These are phyloP conservation scores for Epirrhoe alternata DNA, from an alignment of 2,888 invertebrate genomes.

Conservation along the genomic window DNA sequence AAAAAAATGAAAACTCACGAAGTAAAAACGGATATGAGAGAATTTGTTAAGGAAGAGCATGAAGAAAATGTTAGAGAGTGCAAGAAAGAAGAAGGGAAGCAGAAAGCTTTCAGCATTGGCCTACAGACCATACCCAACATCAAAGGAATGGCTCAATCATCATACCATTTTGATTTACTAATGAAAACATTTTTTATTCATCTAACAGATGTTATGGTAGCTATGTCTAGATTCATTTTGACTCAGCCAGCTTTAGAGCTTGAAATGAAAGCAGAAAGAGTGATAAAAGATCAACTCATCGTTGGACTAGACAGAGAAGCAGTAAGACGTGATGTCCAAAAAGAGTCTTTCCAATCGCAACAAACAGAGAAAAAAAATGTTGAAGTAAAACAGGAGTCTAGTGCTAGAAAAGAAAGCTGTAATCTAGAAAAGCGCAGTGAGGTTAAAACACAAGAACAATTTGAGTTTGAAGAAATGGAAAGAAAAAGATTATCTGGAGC, in stretches of 20 bases:
- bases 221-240: slow-evolving; percentile 70
- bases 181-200: slow-evolving; percentile 78
- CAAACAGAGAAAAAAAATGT: slow-evolving; percentile 19
- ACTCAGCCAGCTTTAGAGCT: slow-evolving; percentile 56
- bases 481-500: slow-evolving; percentile 58
- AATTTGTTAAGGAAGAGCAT: slow-evolving; percentile 25
- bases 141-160: slow-evolving; percentile 62
- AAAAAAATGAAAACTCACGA: slow-evolving; percentile 29
- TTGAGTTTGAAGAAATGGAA: slow-evolving; percentile 39
- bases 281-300: slow-evolving; percentile 43
- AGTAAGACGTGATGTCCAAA: slow-evolving; percentile 34
- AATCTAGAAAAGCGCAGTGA: slow-evolving; percentile 21
- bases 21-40: slow-evolving; percentile 34
- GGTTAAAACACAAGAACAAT: slow-evolving; percentile 25
- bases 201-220: slow-evolving; percentile 79
- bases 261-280: slow-evolving; percentile 38
- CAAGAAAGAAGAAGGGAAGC: slow-evolving; percentile 53
- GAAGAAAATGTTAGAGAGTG: slow-evolving; percentile 21
- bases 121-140: slow-evolving; percentile 74
- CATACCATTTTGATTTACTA: slow-evolving; percentile 67
- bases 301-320: slow-evolving; percentile 38
- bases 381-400: slow-evolving; percentile 20
- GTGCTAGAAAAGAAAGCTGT: slow-evolving; percentile 18
- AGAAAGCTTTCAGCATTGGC: slow-evolving; percentile 66
- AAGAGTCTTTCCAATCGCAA: slow-evolving; percentile 23